Conservation (phyloP, 2,797 vertebrate species). For the Hippoglossus hippoglossus region DNA sequence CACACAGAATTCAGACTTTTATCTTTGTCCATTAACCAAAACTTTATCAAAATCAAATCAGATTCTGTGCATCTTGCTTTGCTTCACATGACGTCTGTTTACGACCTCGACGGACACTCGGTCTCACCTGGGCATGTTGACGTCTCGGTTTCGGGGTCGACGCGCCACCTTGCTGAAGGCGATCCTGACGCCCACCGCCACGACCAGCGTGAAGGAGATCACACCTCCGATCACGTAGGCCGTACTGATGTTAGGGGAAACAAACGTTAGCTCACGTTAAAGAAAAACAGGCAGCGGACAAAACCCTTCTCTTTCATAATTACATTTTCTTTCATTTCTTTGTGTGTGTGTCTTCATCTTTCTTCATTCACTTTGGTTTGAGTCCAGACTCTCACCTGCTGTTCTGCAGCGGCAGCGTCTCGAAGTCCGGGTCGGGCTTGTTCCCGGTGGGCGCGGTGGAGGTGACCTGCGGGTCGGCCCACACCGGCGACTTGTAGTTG, state of each 20-base stretch:
- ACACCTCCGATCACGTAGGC: conserved; percentile 93
- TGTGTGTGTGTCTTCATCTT: too few relatives aligned
- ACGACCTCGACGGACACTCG: too few relatives aligned
- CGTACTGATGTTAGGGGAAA: conserved; percentile 75
- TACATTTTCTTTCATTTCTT: too few relatives aligned
- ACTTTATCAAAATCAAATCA: too few relatives aligned
- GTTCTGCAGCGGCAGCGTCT: conserved; percentile 85
- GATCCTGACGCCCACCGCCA: conserved; percentile 90
- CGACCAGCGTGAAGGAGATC: conserved; percentile 91
- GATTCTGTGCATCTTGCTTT: too few relatives aligned
- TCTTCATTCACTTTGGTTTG: too few relatives aligned
- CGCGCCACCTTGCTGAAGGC: conserved; percentile 93
- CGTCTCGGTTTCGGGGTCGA: conserved; percentile 88
- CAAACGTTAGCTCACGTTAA: not conserved
- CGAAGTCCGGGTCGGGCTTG: conserved; percentile 81
- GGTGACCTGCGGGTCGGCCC: conserved; percentile 85
- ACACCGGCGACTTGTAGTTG: conserved; percentile 88
- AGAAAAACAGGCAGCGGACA: too few relatives aligned
- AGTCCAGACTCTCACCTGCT: conserved; percentile 71
- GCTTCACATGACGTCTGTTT: too few relatives aligned
- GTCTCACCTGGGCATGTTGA: conserved; percentile 91
- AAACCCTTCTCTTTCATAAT: too few relatives aligned
- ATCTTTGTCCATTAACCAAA: too few relatives aligned
- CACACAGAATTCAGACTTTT: too few relatives aligned
- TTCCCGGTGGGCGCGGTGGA: conserved; percentile 73